Conservation (phyloP, 2,797 vertebrate genomes). For the Syngnathus rostellatus region DNA sequence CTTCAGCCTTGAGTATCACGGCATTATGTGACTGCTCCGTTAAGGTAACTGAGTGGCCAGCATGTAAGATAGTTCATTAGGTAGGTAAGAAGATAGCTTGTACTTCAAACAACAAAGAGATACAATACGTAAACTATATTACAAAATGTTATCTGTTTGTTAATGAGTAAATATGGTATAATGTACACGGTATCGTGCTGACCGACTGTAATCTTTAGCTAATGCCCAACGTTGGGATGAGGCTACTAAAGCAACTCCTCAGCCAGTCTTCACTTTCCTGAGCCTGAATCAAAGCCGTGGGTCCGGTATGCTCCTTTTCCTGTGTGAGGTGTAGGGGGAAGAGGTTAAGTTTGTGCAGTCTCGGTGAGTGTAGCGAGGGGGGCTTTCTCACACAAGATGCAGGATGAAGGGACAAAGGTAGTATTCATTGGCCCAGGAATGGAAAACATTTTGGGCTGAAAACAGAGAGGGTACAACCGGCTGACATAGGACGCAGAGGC, state of each 20-base stretch:
- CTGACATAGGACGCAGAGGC: slow-evolving; percentile 50
- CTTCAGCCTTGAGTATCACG: no score
- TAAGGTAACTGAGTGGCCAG: no score
- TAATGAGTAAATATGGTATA: background rate
- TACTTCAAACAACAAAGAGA: no score
- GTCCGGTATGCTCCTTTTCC: slow-evolving; percentile 62
- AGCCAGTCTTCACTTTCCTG: slow-evolving; percentile 50
- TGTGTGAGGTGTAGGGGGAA: slow-evolving; percentile 64
- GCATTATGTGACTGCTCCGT: no score
- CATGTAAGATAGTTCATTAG: no score
- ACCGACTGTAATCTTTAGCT: background rate
- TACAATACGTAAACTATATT: background rate
- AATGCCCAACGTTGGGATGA: slow-evolving; percentile 15
- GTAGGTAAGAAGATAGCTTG: no score
- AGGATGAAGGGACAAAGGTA: slow-evolving; percentile 75
- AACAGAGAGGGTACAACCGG: slow-evolving; percentile 66
- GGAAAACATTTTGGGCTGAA: slow-evolving; percentile 76
- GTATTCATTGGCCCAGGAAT: slow-evolving; percentile 79
- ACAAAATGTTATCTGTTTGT: slow-evolving; percentile 10
- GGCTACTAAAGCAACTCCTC: slow-evolving; percentile 32
- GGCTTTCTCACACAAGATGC: slow-evolving; percentile 72
- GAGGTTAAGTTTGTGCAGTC: slow-evolving; percentile 71
- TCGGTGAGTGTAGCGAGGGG: slow-evolving; percentile 57
- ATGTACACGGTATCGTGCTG: background rate
- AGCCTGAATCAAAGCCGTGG: slow-evolving; percentile 60